Evolutionary conservation across 2,113 vertebrate genomes (phyloP), one percentile per base, ranked within the genome.

Genomic region (Rhadina sibilatrix): DNA sequence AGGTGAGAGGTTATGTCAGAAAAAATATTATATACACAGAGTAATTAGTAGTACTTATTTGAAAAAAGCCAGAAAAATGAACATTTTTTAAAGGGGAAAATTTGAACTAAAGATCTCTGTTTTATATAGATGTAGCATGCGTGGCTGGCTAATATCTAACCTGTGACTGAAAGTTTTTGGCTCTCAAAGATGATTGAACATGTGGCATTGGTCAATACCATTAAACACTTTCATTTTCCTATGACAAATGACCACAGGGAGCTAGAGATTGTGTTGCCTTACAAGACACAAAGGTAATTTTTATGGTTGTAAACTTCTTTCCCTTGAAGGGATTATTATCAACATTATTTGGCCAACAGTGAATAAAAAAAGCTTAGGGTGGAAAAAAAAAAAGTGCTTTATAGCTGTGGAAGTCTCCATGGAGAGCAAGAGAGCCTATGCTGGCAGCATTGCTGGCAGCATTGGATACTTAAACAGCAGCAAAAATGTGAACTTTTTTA

Each of bases 291-390:
- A 89, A 95, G 78, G 94, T 94, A 75, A 94, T 91, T 95, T 95
- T 95, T 93, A 79, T 90, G 68, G 86, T 93, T 93, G 61, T 44
- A 95, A 92, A 85, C 47, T 60, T 64, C 42, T 88, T 93, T 92
- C 84, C 89, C 87, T 95, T 64, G 86, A 93, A 96, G 54, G 94
- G 79, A 92, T 91, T 96, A 94, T 91, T 83, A 91, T 93, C 88
- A 89, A 49, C 65, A 35, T 95, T 90, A 95, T 87, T 95, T 96
- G 93, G 54, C 79, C 90, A 89, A 94, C 37, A 89, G 76, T 47
- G 70, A 94, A 84, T 33, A 93, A 92, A 94, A 93, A 93, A 71
- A 42, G 9, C 53, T 76, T 63, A 44, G 28, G 38, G 61, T 82
- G 47, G 82, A 93, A 80, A 74, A 71, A 92, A 92, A 87, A 87